These are phyloP conservation scores for Tetanocera ferruginea DNA, from an alignment of 2,888 invertebrate species.

Conservation along the genomic window DNA sequence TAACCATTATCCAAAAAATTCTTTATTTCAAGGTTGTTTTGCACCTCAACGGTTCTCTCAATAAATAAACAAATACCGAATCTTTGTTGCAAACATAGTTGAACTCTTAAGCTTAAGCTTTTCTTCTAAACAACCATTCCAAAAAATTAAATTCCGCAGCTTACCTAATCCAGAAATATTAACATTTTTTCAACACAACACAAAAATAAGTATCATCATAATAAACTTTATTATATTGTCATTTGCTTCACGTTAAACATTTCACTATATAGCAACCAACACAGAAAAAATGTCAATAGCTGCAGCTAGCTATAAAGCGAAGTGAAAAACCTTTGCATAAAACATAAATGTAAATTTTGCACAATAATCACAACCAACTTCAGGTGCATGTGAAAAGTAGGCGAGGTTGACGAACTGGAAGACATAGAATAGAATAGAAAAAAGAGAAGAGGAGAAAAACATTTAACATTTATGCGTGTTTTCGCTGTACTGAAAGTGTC, in stretches of 20 bases:
- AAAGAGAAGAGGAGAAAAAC: not conserved
- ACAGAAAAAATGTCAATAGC: not conserved
- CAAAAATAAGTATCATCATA: too few relatives aligned
- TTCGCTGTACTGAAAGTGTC: slow-evolving; percentile 24
- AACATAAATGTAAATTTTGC: slow-evolving; percentile 35
- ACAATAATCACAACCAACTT: slow-evolving; percentile 36
- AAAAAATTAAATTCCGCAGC: too few relatives aligned
- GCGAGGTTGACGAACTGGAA: slow-evolving; percentile 44
- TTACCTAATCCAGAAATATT: too few relatives aligned
- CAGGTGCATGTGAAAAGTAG: slow-evolving; percentile 21
- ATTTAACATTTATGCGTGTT: slow-evolving; percentile 3
- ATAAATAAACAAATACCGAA: too few relatives aligned
- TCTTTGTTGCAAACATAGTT: too few relatives aligned
- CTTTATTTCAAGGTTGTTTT: too few relatives aligned
- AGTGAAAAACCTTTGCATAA: slow-evolving; percentile 25
- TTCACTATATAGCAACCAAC: not conserved
- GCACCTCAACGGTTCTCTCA: too few relatives aligned
- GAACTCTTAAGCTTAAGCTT: too few relatives aligned
- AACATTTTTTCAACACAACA: too few relatives aligned
- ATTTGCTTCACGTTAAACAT: not conserved
- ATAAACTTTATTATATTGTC: not conserved
- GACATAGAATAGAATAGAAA: not conserved
- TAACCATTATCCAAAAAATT: too few relatives aligned
- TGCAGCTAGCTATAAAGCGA: not conserved
- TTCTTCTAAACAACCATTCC: too few relatives aligned